Base-by-base conservation (phyloP, 2,797 vertebrate genomes). In the Halcyon smyrnensis region DNA sequence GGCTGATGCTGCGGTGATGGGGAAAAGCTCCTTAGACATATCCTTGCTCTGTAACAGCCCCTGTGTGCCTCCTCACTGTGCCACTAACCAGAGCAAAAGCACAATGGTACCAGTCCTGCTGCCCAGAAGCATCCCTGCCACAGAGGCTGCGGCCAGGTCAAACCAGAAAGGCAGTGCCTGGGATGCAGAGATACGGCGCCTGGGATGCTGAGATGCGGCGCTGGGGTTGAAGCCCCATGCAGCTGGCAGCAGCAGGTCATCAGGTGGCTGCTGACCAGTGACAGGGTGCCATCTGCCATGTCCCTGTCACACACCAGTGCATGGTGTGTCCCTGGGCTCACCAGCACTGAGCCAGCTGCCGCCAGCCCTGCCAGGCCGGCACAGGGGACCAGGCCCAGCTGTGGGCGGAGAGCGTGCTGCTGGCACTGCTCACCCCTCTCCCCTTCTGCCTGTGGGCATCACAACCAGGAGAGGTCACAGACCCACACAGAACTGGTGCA, bases 241-340 rank as follows among this genome's bases (percentile, higher is more conserved):
- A 39, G 50, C 27, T 23, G 19, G 48, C 51, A 17, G 69, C 51
- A 15, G 83, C 8, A 3, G 62, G 21, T n/a, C 46, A 5, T 12
- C 62, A 12, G 48, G 57, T 5, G 1, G 63, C 32, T 5, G 8
- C 76, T 90, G 70, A 9, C 77, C 37, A 7, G 83, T 19, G 19
- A 25, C 84, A 82, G 86, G 92, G 89, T 69, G 70, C 91, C 93
- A 90, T 68, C 89, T 96, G 91, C 82, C 23, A 48, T 16, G 36
- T 63, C 65, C 41, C 70, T 51, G 74, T 62, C 89, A 89, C 70
- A 71, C 7, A 9, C 64, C 24, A 8, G n/a, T 7, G n/a, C n/a
- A 8, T 5, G 37, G 20, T 6, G 1, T 14, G 62, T 82, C 73
- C 73, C 60, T 71, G 41, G 0, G 18, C 4, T 50, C 4, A 5